Percentiles rank a stretch among this genome's conserved stretches.
phyloP scores from a whole-genome alignment of 2,797 vertebrate species.

The Nothura maculosa region DNA sequence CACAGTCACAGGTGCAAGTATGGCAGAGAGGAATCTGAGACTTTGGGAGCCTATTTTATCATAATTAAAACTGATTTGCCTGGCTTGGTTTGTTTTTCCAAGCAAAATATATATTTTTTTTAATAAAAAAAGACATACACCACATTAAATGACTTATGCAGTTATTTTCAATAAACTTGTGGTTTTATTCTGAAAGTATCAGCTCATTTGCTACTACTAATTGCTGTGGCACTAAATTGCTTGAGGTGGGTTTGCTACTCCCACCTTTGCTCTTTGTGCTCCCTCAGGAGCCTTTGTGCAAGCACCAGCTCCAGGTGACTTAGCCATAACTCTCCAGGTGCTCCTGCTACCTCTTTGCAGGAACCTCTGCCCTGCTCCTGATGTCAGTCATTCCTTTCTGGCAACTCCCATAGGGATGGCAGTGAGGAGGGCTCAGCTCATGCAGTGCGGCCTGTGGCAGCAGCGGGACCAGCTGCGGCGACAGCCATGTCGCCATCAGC shows the following conservation, averaged over 20 bases:
- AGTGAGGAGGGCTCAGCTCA: not conserved
- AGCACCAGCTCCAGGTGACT: not conserved
- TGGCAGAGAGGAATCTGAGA: not conserved
- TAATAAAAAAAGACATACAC: not conserved
- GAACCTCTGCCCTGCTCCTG: not conserved
- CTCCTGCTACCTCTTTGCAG: not conserved
- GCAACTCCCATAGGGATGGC: not conserved
- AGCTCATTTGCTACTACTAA: not conserved
- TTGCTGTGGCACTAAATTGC: not conserved
- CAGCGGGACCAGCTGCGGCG: no score
- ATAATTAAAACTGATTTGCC: not conserved
- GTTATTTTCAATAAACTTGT: not conserved
- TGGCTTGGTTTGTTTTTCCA: not conserved
- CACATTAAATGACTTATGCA: not conserved
- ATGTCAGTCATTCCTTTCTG: accelerated
- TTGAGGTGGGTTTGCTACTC: not conserved
- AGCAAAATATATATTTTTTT: not conserved
- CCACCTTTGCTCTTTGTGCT: not conserved
- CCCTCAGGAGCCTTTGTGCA: not conserved
- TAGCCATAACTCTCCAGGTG: not conserved
- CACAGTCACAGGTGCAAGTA: not conserved
- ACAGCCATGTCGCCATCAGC: no score
- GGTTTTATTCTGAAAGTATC: not conserved
- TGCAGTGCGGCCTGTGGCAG: no score
- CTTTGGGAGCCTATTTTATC: not conserved